Evolutionary conservation across 2,113 vertebrate species (phyloP).

Genomic region (Cyanoramphus novaezelandiae): DNA sequence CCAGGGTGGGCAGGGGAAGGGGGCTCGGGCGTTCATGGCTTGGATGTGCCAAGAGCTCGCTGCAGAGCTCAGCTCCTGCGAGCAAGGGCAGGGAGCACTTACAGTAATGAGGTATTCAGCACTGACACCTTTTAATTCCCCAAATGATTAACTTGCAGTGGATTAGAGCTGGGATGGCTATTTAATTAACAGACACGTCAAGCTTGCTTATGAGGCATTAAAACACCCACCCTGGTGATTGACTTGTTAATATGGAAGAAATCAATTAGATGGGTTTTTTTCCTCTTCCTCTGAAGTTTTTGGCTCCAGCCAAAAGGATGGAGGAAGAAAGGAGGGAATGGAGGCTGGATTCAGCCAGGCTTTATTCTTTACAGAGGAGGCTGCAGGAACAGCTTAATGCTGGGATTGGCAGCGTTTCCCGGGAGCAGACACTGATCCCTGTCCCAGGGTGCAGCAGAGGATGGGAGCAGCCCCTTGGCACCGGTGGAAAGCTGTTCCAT

Average conservation of each 20-base stretch:
- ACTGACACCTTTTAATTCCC: constrained; percentile 72
- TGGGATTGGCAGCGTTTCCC: background rate
- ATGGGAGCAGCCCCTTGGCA: accelerated
- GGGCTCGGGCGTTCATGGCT: background rate
- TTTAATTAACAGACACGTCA: constrained; percentile 80
- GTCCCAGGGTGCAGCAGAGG: background rate
- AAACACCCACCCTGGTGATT: constrained; percentile 64
- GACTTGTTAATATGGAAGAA: constrained; percentile 74
- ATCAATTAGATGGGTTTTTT: constrained; percentile 67
- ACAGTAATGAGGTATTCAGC: constrained; percentile 34
- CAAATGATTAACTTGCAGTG: constrained; percentile 72
- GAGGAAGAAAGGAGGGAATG: background rate
- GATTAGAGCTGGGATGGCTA: constrained; percentile 75
- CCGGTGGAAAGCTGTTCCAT: background rate
- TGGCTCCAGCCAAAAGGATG: background rate
- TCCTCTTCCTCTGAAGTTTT: constrained; percentile 33
- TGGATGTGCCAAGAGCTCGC: accelerated
- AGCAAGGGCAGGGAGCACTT: background rate
- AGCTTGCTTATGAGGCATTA: constrained; percentile 78
- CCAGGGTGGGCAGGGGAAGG: background rate
- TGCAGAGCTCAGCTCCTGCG: background rate
- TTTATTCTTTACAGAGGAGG: background rate
- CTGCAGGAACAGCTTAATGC: background rate
- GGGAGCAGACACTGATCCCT: background rate
- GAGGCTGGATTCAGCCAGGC: background rate